Conservation (phyloP, 2,113 vertebrate species). For the Otolemur garnettii region DNA sequence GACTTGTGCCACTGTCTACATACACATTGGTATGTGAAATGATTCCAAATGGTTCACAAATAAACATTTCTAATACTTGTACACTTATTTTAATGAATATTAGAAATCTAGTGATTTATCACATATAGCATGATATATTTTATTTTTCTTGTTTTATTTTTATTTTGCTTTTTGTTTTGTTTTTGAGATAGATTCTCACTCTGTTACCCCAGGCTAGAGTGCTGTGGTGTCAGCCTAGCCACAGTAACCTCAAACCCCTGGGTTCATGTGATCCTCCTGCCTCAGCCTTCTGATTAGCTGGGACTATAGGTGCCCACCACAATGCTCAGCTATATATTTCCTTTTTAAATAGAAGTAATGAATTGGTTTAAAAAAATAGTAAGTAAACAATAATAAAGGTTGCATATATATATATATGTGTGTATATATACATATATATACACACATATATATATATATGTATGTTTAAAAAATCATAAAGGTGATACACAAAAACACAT, state of each 20-base stretch:
- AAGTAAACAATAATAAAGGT: background rate
- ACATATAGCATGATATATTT: background rate
- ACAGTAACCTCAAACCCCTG: too few species aligned
- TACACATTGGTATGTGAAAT: background rate
- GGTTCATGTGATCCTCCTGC: too few species aligned
- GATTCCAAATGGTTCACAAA: constrained; percentile 16
- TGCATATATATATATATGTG: background rate
- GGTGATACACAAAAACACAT: background rate
- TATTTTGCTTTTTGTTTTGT: too few species aligned
- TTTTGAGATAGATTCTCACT: too few species aligned
- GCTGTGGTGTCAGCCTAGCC: too few species aligned
- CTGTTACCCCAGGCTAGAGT: too few species aligned
- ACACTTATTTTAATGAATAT: constrained; percentile 1
- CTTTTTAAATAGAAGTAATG: background rate
- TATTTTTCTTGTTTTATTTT: background rate
- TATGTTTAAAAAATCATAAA: background rate
- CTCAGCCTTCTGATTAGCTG: too few species aligned
- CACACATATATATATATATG: background rate
- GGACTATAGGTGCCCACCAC: too few species aligned
- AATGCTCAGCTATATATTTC: background rate
- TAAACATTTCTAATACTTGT: constrained; percentile 4
- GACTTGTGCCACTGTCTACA: background rate
- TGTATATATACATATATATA: too few species aligned
- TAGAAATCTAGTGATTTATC: constrained; percentile 7
- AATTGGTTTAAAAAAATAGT: background rate